A percentile compares a stretch with the other conserved stretches of the same genome.
Evolutionary conservation across 2,888 invertebrate genomes (phyloP).

Genomic region (Protodeltote pygarga): DNA sequence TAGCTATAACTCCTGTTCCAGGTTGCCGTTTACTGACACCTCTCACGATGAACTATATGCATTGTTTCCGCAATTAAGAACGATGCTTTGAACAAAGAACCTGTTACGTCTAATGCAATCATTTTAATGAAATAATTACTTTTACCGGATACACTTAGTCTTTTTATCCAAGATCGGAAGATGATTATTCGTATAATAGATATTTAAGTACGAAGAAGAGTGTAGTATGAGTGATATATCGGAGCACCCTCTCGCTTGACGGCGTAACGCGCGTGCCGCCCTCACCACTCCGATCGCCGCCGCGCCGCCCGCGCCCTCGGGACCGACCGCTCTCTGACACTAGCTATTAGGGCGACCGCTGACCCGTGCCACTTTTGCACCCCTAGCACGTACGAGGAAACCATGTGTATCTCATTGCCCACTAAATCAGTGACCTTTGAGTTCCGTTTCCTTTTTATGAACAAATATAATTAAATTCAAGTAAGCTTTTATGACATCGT

Average conservation of each 20-base stretch:
- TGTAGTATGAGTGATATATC: constrained; percentile 18
- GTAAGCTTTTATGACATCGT: constrained; percentile 52
- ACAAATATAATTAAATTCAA: constrained; percentile 59
- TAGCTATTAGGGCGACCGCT: constrained; percentile 72
- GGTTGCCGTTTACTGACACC: constrained; percentile 62
- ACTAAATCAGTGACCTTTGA: constrained; percentile 73
- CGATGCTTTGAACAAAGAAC: not conserved
- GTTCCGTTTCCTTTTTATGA: constrained; percentile 57
- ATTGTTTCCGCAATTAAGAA: constrained; percentile 57
- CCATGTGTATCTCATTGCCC: constrained; percentile 59
- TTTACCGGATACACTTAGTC: not conserved
- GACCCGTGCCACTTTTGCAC: constrained; percentile 72
- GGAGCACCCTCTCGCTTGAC: constrained; percentile 24
- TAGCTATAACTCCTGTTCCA: constrained; percentile 52
- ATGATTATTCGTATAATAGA: constrained; percentile 1
- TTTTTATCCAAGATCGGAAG: not conserved
- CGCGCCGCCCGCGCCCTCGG: constrained; percentile 46
- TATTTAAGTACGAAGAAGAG: constrained; percentile 5
- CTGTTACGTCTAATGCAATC: not conserved
- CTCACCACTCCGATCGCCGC: constrained; percentile 38
- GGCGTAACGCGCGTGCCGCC: constrained; percentile 24
- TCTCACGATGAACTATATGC: constrained; percentile 62
- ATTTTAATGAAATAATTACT: not conserved
- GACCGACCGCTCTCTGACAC: constrained; percentile 60
- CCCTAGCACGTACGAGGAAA: constrained; percentile 58